A percentile compares a stretch with the other conserved stretches of the same genome.
Conservation (phyloP, 2,113 vertebrate genomes). For the Climacteris rufus region DNA sequence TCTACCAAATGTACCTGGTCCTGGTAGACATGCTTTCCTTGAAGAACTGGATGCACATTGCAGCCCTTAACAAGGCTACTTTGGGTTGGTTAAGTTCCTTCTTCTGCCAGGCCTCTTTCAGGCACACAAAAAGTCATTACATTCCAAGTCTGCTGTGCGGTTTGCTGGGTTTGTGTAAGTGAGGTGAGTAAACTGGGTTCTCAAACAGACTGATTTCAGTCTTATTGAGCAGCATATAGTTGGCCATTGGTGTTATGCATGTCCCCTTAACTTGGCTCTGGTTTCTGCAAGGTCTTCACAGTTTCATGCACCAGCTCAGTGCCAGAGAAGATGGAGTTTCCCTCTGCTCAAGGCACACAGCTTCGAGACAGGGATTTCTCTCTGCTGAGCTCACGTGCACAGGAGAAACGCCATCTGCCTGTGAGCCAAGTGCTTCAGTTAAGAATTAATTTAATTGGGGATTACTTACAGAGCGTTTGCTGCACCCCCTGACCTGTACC, state of each 20-base stretch:
- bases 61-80: background rate
- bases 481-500: background rate
- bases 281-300: background rate
- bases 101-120: background rate
- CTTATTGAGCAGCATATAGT: rapidly evolving
- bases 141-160: background rate
- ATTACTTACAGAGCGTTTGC: slow-evolving; percentile 9
- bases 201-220: background rate
- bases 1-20: background rate
- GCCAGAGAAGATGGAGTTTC: background rate
- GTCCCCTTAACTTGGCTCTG: background rate
- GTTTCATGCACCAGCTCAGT: background rate
- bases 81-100: background rate
- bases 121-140: background rate
- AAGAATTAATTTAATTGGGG: background rate
- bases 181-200: background rate
- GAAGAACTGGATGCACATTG: background rate
- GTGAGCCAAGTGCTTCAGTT: background rate
- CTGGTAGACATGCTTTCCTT: background rate
- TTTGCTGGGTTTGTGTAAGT: background rate
- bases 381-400: background rate
- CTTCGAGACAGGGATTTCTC: background rate
- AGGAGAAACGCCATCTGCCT: background rate
- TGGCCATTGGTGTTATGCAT: rapidly evolving
- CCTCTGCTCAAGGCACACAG: background rate